phyloP scores from a whole-genome alignment of 2,797 vertebrate species.

The Mareca penelope region DNA sequence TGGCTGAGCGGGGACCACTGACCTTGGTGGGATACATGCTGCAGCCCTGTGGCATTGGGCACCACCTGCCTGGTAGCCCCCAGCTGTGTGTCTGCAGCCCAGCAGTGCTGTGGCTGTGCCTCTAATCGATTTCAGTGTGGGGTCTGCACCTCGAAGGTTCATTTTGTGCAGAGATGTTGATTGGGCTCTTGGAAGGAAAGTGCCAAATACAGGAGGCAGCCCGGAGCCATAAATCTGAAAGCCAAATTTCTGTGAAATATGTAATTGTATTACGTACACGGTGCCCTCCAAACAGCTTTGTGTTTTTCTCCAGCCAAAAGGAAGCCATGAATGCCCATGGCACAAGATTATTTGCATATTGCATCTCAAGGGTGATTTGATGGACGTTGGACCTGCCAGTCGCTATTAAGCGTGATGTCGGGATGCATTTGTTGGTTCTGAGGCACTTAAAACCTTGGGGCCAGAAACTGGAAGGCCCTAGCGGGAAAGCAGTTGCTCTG shows the following conservation, averaged over 20 bases:
- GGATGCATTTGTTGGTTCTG: neutral
- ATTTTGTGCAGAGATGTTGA: neutral
- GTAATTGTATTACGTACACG: neutral
- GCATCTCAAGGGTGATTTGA: neutral
- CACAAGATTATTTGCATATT: neutral
- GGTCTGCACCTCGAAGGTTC: neutral
- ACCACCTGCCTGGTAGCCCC: neutral
- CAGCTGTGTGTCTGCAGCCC: neutral
- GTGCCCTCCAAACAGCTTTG: neutral
- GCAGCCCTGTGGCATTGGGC: fast-evolving
- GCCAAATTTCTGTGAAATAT: neutral
- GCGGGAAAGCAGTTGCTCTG: neutral
- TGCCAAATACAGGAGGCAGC: neutral
- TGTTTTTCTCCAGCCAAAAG: neutral
- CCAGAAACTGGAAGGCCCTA: neutral
- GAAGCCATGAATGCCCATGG: neutral
- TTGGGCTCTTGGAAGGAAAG: neutral
- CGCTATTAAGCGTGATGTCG: neutral
- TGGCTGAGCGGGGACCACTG: neutral
- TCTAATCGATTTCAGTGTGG: neutral
- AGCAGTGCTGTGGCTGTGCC: fast-evolving
- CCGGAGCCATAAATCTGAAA: neutral
- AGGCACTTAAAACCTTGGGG: neutral
- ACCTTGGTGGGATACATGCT: neutral
- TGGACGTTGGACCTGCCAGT: neutral